phyloP scores from a whole-genome alignment of 2,888 invertebrate genomes.

The Drosophila acutilabella region DNA sequence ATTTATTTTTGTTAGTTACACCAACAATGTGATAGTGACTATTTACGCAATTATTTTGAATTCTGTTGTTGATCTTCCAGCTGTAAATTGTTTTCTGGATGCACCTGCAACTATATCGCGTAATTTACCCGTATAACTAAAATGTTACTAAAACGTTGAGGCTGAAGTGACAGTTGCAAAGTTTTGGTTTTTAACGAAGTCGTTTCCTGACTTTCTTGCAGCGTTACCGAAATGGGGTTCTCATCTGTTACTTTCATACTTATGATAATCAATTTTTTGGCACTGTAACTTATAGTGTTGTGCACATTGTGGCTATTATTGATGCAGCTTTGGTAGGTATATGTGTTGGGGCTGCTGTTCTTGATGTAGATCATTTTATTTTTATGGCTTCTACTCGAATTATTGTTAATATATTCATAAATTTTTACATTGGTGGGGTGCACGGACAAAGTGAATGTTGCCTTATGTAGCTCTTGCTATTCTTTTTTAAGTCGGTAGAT shows the following conservation, averaged over 20 bases:
- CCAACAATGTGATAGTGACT: slow-evolving; percentile 33
- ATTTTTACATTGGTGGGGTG: slow-evolving; percentile 75
- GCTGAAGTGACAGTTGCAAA: slow-evolving; percentile 49
- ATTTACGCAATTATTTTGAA: slow-evolving; percentile 37
- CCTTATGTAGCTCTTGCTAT: slow-evolving; percentile 87
- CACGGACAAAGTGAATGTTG: slow-evolving; percentile 73
- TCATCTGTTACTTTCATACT: slow-evolving; percentile 25
- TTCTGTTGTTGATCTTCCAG: slow-evolving; percentile 41
- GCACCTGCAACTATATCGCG: slow-evolving; percentile 56
- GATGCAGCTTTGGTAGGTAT: slow-evolving; percentile 19
- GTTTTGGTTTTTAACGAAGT: slow-evolving; percentile 39
- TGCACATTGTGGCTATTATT: slow-evolving; percentile 12
- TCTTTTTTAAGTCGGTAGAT: slow-evolving; percentile 99
- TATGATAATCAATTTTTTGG: slow-evolving; percentile 25
- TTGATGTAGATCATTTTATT: slow-evolving; percentile 33
- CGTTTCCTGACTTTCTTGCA: slow-evolving; percentile 41
- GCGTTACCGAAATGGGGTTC: slow-evolving; percentile 12
- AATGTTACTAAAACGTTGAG: slow-evolving; percentile 42
- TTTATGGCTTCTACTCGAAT: slow-evolving; percentile 38
- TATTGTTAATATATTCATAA: slow-evolving; percentile 65
- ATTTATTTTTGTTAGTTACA: slow-evolving; percentile 8
- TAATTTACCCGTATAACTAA: slow-evolving; percentile 58
- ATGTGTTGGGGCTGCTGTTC: slow-evolving; percentile 16
- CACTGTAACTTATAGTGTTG: slow-evolving; percentile 8
- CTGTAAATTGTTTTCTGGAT: slow-evolving; percentile 47